Conservation (phyloP, 2,797 vertebrate genomes). For the Lagodon rhomboides region DNA sequence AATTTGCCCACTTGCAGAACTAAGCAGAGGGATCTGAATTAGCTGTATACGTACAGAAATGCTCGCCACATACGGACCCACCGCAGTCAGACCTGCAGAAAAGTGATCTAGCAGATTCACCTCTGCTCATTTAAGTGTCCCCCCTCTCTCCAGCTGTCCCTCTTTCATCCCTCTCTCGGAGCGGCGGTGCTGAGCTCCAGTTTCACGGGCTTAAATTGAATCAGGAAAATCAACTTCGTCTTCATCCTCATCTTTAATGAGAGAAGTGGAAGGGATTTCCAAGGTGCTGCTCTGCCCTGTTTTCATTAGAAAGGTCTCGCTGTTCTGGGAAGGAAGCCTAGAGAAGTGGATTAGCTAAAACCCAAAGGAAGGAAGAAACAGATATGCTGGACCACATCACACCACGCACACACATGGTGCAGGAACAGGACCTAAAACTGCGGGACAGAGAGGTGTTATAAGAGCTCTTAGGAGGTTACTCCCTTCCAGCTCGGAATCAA, state of each 20-base stretch:
- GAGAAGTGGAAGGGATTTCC: constrained; percentile 79
- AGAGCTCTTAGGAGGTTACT: constrained; percentile 72
- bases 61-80: constrained; percentile 2
- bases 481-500: constrained; percentile 75
- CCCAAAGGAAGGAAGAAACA: constrained; percentile 84
- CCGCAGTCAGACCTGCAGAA: constrained; percentile 15
- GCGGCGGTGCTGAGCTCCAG: constrained; percentile 60
- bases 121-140: constrained; percentile 28
- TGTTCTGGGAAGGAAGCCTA: constrained; percentile 83
- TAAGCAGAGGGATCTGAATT: constrained; percentile 2
- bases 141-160: constrained; percentile 39
- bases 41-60: neutral
- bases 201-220: constrained; percentile 86
- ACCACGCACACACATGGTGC: constrained; percentile 36
- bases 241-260: constrained; percentile 79
- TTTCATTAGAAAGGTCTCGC: constrained; percentile 84
- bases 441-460: constrained; percentile 70
- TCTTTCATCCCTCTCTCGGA: constrained; percentile 53
- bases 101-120: constrained; percentile 51
- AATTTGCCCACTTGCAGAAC: neutral
- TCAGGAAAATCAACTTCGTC: constrained; percentile 83
- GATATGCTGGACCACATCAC: constrained; percentile 69
- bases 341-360: constrained; percentile 82
- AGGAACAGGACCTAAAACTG: constrained; percentile 60
- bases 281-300: constrained; percentile 80